Evolutionary conservation across 2,113 vertebrate genomes (phyloP).

Genomic region (Micronycteris hirsuta): DNA sequence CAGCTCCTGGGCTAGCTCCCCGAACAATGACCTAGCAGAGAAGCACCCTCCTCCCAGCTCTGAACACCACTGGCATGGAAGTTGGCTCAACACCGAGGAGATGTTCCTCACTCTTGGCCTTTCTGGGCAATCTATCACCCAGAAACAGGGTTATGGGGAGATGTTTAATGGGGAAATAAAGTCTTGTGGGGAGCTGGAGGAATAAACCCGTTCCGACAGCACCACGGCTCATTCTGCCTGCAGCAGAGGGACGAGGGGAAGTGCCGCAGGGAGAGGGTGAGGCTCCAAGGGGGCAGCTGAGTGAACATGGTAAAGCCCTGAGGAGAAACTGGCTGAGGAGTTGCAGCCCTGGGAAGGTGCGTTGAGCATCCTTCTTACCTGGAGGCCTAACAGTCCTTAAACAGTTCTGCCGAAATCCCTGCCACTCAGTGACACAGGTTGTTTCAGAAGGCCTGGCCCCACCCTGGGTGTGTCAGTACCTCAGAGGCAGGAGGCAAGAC

Average conservation of each 20-base stretch:
- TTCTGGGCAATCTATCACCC: neutral
- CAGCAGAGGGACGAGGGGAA: neutral
- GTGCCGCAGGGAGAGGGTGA: neutral
- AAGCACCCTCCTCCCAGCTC: neutral
- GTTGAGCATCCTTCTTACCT: neutral
- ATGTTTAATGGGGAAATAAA: constrained; percentile 13
- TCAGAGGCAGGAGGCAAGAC: neutral
- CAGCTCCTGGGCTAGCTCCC: neutral
- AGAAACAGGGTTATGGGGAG: neutral
- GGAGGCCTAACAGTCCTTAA: neutral
- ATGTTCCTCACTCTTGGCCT: neutral
- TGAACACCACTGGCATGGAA: neutral
- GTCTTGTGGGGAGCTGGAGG: neutral
- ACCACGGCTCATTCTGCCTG: neutral
- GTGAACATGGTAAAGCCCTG: neutral
- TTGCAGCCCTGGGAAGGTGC: neutral
- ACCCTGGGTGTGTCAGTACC: neutral
- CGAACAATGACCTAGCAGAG: neutral
- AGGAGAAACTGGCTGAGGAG: neutral
- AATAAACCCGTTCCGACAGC: neutral
- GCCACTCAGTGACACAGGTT: neutral
- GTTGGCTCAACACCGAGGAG: neutral
- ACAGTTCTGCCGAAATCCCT: neutral
- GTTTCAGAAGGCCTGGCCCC: neutral
- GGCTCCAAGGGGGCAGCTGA: neutral